phyloP scores from a whole-genome alignment of 1,140 invertebrate species.

The Achatina immaculata region DNA sequence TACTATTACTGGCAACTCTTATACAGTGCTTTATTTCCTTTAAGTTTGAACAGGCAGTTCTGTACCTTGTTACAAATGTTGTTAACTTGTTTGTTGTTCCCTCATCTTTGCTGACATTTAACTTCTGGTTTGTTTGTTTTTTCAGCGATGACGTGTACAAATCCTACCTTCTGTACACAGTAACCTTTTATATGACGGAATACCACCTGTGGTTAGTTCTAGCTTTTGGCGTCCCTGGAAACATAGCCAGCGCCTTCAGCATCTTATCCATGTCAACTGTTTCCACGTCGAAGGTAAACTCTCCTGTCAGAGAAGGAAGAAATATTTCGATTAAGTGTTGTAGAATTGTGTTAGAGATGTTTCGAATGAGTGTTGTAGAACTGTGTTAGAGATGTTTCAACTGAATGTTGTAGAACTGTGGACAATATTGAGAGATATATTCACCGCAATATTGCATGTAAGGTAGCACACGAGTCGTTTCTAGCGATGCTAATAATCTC shows the following conservation, averaged over 20 bases:
- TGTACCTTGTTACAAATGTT: not conserved
- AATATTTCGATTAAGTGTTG: too few relatives aligned
- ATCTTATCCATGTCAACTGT: constrained; percentile 53
- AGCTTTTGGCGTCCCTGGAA: constrained; percentile 58
- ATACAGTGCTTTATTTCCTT: not conserved
- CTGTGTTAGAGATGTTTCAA: too few relatives aligned
- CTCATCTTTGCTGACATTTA: not conserved
- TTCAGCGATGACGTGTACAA: not conserved
- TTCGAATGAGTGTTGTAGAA: too few relatives aligned
- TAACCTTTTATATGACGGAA: constrained; percentile 45
- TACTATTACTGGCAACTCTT: not conserved
- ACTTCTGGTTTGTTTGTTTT: not conserved
- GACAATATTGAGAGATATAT: too few relatives aligned
- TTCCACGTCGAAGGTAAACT: constrained; percentile 53
- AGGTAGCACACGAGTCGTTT: too few relatives aligned
- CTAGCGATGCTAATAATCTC: too few relatives aligned
- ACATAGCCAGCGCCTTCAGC: constrained; percentile 54
- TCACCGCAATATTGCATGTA: too few relatives aligned
- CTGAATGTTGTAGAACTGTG: too few relatives aligned
- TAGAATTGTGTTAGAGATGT: too few relatives aligned
- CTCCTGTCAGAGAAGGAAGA: not conserved
- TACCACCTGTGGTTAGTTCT: constrained; percentile 58
- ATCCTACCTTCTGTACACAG: constrained; percentile 31
- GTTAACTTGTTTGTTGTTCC: not conserved
- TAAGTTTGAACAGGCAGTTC: not conserved